Conservation (phyloP, 2,113 vertebrate genomes). For the Oncorhynchus clarkii region DNA sequence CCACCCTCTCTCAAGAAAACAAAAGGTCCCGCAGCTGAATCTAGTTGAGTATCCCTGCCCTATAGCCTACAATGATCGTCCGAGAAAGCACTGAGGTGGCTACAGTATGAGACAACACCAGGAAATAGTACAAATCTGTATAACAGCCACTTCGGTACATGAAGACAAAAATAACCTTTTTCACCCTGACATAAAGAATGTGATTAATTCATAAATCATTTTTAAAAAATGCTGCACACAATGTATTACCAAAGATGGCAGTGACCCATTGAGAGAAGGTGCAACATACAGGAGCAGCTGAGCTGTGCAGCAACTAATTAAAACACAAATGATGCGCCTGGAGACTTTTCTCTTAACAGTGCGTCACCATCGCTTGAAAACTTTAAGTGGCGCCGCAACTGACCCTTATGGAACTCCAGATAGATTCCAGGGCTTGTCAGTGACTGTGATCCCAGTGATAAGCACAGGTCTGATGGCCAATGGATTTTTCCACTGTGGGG, state of each 20-base stretch:
- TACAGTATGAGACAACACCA: too few relatives aligned
- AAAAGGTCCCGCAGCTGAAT: too few relatives aligned
- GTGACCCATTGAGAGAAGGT: background rate
- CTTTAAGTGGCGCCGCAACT: background rate
- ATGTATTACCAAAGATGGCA: background rate
- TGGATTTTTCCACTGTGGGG: conserved; percentile 20
- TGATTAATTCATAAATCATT: background rate
- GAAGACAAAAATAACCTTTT: too few relatives aligned
- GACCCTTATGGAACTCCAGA: background rate
- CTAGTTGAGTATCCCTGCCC: too few relatives aligned
- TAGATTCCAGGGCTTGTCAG: background rate
- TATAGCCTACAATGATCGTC: too few relatives aligned
- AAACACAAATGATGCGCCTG: background rate
- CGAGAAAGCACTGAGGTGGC: too few relatives aligned
- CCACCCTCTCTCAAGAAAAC: too few relatives aligned
- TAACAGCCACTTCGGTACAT: background rate
- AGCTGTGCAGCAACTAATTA: background rate
- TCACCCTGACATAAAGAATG: background rate
- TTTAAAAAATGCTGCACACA: conserved; percentile 6
- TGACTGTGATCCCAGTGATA: conserved; percentile 15
- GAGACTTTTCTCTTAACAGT: background rate
- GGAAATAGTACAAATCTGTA: too few relatives aligned
- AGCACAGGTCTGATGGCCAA: background rate
- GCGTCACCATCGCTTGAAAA: background rate
- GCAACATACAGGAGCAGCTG: background rate